Percentiles rank a stretch among this genome's conserved stretches.
Evolutionary conservation across 2,888 invertebrate genomes (phyloP).

Genomic region (Papilio gigon): DNA sequence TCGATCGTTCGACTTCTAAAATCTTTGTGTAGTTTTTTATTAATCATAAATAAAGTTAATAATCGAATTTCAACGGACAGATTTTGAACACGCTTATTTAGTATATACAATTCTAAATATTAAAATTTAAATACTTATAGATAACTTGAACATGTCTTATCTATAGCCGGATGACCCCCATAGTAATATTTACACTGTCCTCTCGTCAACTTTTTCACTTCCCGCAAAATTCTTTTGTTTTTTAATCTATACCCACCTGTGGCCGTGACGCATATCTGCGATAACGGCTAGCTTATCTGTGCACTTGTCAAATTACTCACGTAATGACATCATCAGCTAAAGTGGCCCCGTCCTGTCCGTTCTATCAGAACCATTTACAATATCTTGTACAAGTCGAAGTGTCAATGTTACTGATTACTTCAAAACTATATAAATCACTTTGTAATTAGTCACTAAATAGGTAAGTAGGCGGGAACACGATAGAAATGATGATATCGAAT

Average conservation of each 20-base stretch:
- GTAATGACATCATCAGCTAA: conserved; percentile 61
- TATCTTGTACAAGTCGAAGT: conserved; percentile 22
- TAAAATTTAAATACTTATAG: conserved; percentile 8
- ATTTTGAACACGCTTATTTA: background rate
- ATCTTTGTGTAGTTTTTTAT: too few relatives aligned
- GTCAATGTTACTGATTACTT: conserved; percentile 26
- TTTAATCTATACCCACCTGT: conserved; percentile 59
- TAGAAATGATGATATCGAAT: background rate
- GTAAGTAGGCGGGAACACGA: background rate
- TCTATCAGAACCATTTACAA: conserved; percentile 39
- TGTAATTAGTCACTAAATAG: conserved; percentile 12
- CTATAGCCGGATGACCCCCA: conserved; percentile 38
- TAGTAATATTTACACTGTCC: conserved; percentile 25
- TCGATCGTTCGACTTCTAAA: too few relatives aligned
- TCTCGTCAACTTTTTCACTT: conserved; percentile 35
- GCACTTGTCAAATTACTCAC: conserved; percentile 61
- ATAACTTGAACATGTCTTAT: conserved; percentile 20
- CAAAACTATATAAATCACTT: conserved; percentile 23
- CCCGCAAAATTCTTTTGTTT: conserved; percentile 44
- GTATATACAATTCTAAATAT: too few relatives aligned
- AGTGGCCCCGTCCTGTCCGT: conserved; percentile 41
- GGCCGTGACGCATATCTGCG: conserved; percentile 57
- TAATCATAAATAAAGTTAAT: too few relatives aligned
- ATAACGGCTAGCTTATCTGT: conserved; percentile 62
- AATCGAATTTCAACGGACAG: background rate